A percentile compares a stretch with the other conserved stretches of the same genome.
phyloP scores from a whole-genome alignment of 2,797 vertebrate species.

The Huso huso region DNA sequence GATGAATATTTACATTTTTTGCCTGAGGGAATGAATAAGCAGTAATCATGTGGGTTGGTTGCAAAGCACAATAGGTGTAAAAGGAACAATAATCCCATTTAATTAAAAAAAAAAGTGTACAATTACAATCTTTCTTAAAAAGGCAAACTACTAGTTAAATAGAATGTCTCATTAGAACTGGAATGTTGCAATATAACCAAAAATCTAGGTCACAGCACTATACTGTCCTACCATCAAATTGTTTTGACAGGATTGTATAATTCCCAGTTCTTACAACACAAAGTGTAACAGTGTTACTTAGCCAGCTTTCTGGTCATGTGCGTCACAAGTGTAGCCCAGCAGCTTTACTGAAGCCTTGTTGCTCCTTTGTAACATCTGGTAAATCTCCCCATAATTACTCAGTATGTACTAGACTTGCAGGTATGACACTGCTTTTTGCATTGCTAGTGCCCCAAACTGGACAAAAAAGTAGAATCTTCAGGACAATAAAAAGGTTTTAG shows the following conservation, averaged over 20 bases:
- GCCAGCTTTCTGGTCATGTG: neutral
- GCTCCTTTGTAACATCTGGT: conserved; percentile 19
- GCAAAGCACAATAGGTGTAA: too few species aligned
- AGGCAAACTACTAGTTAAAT: neutral
- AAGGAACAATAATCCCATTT: too few species aligned
- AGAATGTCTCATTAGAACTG: neutral
- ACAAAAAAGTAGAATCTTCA: neutral
- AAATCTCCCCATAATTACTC: conserved; percentile 12
- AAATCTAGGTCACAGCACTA: neutral
- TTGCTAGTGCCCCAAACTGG: neutral
- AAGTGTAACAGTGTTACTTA: neutral
- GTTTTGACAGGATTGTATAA: neutral
- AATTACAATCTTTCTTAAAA: too few species aligned
- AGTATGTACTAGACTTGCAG: conserved; percentile 3
- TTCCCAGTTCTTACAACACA: neutral
- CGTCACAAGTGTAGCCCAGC: conserved; percentile 11
- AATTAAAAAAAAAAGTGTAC: too few species aligned
- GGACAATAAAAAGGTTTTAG: neutral
- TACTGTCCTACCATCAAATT: neutral
- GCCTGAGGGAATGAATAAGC: neutral
- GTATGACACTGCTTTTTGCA: neutral
- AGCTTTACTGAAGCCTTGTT: conserved; percentile 21
- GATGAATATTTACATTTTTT: neutral
- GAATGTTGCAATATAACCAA: neutral
- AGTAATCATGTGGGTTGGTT: neutral